Percentiles rank a stretch among this genome's conserved stretches.
phyloP scores from a whole-genome alignment of 2,888 invertebrate genomes.

The Tenthredo mesomela region DNA sequence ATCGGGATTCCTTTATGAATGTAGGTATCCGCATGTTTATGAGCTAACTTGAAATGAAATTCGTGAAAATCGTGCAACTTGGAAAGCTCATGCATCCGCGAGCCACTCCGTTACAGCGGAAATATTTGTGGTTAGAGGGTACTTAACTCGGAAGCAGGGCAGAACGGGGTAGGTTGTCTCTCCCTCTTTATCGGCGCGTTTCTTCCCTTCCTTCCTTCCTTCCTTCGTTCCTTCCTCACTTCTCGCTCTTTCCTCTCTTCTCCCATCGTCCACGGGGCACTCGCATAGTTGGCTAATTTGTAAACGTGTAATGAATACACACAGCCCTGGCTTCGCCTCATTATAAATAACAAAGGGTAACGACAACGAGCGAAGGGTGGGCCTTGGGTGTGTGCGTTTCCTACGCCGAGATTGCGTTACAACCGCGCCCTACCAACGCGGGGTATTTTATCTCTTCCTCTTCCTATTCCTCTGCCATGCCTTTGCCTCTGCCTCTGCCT shows the following conservation, averaged over 20 bases:
- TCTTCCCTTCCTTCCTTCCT: constrained; percentile 55
- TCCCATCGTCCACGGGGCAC: constrained; percentile 31
- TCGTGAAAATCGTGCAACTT: constrained; percentile 29
- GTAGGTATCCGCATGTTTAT: background rate
- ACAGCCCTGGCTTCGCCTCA: constrained; percentile 63
- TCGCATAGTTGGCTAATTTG: constrained; percentile 62
- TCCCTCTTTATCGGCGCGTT: background rate
- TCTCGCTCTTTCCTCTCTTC: constrained; percentile 31
- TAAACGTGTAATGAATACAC: constrained; percentile 66
- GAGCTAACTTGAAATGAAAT: constrained; percentile 4
- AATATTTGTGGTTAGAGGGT: constrained; percentile 59
- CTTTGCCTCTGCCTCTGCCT: constrained; percentile 22
- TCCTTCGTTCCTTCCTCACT: background rate
- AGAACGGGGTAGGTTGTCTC: constrained; percentile 55
- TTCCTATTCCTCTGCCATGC: constrained; percentile 37
- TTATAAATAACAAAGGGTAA: constrained; percentile 75
- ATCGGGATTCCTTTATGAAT: background rate
- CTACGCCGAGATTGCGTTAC: constrained; percentile 47
- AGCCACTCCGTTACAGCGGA: constrained; percentile 53
- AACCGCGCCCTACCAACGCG: constrained; percentile 54
- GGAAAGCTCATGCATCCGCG: constrained; percentile 21
- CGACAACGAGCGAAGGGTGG: constrained; percentile 64
- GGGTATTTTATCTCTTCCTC: constrained; percentile 54
- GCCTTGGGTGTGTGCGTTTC: constrained; percentile 57
- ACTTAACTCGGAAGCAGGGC: constrained; percentile 60